These are phyloP conservation scores for Anisognathus igniventris DNA, from an alignment of 2,797 vertebrate species.

Conservation along the genomic window DNA sequence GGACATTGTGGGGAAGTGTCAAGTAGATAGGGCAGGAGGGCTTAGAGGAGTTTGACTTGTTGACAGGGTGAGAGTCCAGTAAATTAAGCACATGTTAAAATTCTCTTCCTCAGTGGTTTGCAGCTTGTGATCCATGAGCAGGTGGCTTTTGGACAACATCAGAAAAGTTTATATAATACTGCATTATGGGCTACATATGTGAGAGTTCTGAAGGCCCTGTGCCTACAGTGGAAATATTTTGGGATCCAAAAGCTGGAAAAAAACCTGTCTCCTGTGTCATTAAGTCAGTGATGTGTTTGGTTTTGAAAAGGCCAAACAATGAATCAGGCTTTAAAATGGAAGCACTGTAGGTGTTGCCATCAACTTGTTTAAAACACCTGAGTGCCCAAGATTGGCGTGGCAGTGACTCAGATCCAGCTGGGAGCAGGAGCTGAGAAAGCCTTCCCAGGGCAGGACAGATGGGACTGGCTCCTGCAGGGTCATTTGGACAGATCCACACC, in stretches of 20 bases:
- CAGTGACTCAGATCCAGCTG: not conserved
- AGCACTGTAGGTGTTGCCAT: constrained; percentile 24
- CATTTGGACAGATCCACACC: fast-evolving
- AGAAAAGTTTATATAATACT: not conserved
- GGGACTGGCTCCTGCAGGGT: not conserved
- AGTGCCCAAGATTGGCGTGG: not conserved
- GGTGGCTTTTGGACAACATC: not conserved
- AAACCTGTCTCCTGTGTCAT: not conserved
- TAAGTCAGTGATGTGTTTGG: not conserved
- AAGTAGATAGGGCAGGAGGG: not conserved
- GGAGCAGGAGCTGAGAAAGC: not conserved
- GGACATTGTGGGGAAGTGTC: not conserved
- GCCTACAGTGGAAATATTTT: not conserved
- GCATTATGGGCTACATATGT: not conserved
- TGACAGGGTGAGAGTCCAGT: not conserved
- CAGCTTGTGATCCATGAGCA: not conserved
- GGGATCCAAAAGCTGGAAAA: not conserved
- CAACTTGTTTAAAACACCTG: not conserved
- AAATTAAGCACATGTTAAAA: not conserved
- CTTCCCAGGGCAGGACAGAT: not conserved
- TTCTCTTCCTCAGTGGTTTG: not conserved
- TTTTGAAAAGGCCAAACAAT: constrained; percentile 47
- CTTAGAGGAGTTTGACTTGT: not conserved
- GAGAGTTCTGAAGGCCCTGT: not conserved
- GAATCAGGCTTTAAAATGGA: constrained; percentile 48